Evolutionary conservation across 2,113 vertebrate genomes (phyloP).

Genomic region (zebrafish (Danio rerio)): DNA sequence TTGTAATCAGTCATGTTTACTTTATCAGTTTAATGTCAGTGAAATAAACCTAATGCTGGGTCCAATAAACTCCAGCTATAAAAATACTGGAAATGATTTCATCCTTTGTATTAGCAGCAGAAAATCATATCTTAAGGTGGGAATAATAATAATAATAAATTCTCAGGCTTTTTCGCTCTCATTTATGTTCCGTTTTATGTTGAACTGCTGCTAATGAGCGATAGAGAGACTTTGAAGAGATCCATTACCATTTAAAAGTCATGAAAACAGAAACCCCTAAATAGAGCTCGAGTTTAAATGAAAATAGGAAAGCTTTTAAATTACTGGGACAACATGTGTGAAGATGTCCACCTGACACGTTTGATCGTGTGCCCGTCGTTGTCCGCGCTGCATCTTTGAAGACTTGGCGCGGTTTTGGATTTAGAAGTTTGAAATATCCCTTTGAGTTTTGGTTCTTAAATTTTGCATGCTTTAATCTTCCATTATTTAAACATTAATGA

Average conservation of each 20-base stretch:
- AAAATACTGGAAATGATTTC: constrained; percentile 42
- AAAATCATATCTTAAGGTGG: constrained; percentile 42
- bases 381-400: constrained; percentile 16
- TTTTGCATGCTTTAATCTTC: constrained; percentile 50
- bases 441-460: constrained; percentile 27
- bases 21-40: too few species aligned
- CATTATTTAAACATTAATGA: constrained; percentile 51
- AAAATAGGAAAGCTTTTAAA: constrained; percentile 17
- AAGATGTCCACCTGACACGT: constrained; percentile 20
- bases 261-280: constrained; percentile 16
- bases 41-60: not conserved
- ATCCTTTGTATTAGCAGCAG: constrained; percentile 50
- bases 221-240: constrained; percentile 27
- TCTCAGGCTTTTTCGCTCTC: constrained; percentile 7
- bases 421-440: constrained; percentile 19
- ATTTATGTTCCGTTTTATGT: constrained; percentile 43
- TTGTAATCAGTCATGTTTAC: too few species aligned
- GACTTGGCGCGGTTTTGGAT: constrained; percentile 1
- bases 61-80: constrained; percentile 34
- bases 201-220: constrained; percentile 52
- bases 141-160: constrained; percentile 20
- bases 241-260: constrained; percentile 34
- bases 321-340: not conserved
- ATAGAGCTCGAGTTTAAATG: constrained; percentile 18
- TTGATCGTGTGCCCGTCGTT: not conserved